phyloP scores from a whole-genome alignment of 2,797 vertebrate genomes.

The Ibycter americanus region DNA sequence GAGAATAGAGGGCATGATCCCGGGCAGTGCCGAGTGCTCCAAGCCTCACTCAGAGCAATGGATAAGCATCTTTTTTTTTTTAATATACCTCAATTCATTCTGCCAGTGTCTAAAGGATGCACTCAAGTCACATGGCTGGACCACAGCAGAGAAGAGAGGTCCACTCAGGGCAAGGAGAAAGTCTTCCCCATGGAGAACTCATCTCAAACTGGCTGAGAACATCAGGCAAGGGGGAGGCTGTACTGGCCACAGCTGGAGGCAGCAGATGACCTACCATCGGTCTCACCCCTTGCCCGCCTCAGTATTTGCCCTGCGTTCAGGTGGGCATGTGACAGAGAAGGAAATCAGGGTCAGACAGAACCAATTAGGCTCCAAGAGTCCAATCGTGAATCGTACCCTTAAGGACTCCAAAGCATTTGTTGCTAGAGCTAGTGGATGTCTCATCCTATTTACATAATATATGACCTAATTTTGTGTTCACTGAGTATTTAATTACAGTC shows the following conservation, averaged over 20 bases:
- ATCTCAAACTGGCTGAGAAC: neutral
- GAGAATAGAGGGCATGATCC: conserved; percentile 21
- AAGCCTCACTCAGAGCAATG: neutral
- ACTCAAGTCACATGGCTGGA: neutral
- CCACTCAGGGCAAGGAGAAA: neutral
- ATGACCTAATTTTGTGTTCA: conserved; percentile 68
- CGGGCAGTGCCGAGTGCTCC: neutral
- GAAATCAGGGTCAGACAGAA: conserved; percentile 8
- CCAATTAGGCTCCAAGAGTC: neutral
- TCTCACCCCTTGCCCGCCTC: neutral
- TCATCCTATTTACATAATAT: conserved; percentile 71
- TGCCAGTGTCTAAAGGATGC: neutral
- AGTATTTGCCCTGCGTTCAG: neutral
- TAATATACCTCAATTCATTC: neutral
- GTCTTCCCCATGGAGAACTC: neutral
- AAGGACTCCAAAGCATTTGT: conserved; percentile 25
- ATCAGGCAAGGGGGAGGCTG: neutral
- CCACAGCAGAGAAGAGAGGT: neutral
- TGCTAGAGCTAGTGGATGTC: conserved; percentile 55
- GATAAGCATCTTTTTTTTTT: neutral
- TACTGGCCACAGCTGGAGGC: neutral
- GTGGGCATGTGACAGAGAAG: neutral
- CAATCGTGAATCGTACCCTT: neutral
- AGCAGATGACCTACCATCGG: accelerated
- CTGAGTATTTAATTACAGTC: conserved; percentile 65